Percentiles rank a stretch among this genome's conserved stretches.
Evolutionary conservation across 1,140 invertebrate species (phyloP).

Genomic region (Drosophila bocki): DNA sequence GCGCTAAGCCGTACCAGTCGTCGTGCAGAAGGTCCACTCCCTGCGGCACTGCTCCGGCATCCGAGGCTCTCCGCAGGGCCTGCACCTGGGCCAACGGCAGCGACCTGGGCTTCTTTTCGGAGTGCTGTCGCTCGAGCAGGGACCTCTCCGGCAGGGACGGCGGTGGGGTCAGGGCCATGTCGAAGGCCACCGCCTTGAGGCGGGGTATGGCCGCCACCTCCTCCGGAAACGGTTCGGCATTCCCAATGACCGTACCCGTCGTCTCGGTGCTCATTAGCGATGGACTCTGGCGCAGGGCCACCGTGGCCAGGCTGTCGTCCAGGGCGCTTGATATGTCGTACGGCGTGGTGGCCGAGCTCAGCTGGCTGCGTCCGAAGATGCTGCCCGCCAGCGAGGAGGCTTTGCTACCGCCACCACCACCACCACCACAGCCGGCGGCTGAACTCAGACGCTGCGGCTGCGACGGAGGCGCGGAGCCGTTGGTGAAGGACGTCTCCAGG

Average conservation of each 20-base stretch:
- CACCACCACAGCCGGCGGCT: constrained; percentile 14
- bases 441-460: neutral
- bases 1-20: constrained; percentile 90
- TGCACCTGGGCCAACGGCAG: constrained; percentile 60
- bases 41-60: constrained; percentile 83
- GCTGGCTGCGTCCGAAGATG: constrained; percentile 77
- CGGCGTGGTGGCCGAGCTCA: constrained; percentile 68
- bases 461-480: constrained; percentile 60
- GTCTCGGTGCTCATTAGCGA: constrained; percentile 70
- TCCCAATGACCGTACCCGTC: constrained; percentile 63
- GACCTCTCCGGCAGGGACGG: constrained; percentile 8
- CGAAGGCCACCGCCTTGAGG: constrained; percentile 74
- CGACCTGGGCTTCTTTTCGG: constrained; percentile 62
- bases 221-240: constrained; percentile 18
- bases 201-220: constrained; percentile 37
- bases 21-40: constrained; percentile 87
- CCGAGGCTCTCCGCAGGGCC: constrained; percentile 74
- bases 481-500: constrained; percentile 92
- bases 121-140: constrained; percentile 60
- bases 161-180: constrained; percentile 59
- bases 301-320: constrained; percentile 75
- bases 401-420: constrained; percentile 65
- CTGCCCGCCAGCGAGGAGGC: constrained; percentile 85
- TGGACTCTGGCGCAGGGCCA: constrained; percentile 69
- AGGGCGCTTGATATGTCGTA: constrained; percentile 80